phyloP scores from a whole-genome alignment of 1,140 invertebrate genomes.

The Mylabris phalerata region DNA sequence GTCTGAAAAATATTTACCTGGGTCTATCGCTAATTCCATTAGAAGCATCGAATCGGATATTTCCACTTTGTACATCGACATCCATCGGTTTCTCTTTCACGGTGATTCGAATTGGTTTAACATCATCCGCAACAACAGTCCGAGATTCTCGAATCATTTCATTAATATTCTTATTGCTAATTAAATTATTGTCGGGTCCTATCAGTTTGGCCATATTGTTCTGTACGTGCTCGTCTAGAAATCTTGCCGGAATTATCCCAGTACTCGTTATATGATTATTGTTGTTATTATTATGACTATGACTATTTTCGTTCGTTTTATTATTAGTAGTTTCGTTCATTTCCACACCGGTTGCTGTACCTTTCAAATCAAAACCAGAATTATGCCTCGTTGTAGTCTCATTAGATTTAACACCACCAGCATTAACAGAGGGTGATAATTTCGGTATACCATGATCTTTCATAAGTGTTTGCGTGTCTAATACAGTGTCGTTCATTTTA shows the following conservation, averaged over 20 bases:
- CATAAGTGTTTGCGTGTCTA: conserved; percentile 38
- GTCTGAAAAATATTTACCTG: conserved; percentile 30
- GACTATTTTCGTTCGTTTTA: conserved; percentile 2
- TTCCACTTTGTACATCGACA: conserved; percentile 40
- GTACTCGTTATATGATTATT: conserved; percentile 24
- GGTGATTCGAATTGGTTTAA: conserved; percentile 38
- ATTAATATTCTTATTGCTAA: conserved; percentile 14
- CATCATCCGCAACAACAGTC: conserved; percentile 35
- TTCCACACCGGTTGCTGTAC: conserved; percentile 7
- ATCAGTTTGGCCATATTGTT: conserved; percentile 31
- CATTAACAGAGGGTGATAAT: conserved; percentile 27
- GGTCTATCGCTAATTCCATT: conserved; percentile 38
- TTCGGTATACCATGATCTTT: conserved; percentile 35
- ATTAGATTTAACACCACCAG: conserved; percentile 24
- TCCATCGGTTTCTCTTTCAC: conserved; percentile 38
- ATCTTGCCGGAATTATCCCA: conserved; percentile 22
- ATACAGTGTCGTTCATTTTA: conserved; percentile 41
- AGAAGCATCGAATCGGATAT: conserved; percentile 31
- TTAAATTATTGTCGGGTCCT: conserved; percentile 20
- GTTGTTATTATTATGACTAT: conserved; percentile 11
- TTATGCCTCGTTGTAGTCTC: conserved; percentile 1
- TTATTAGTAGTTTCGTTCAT: neutral
- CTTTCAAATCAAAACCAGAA: conserved; percentile 18
- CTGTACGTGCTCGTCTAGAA: conserved; percentile 26
- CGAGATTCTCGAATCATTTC: conserved; percentile 21